Evolutionary conservation across 2,888 invertebrate genomes (phyloP), one percentile per base, ranked within the genome.

Genomic region (Geophilus truncorum): DNA sequence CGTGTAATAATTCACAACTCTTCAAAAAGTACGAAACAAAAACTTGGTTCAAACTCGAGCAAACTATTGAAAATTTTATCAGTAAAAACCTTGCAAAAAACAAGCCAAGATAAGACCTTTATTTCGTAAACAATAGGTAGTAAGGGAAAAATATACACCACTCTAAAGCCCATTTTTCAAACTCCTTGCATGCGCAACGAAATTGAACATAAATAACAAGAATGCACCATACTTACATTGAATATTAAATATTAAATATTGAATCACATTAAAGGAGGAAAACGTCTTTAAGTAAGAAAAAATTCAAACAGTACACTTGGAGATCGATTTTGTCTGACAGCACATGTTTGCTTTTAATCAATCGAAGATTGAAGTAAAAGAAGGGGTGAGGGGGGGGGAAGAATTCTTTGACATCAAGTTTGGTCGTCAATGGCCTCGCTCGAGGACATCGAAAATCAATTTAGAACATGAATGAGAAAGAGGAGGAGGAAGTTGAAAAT

Each of bases 401-500:
- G 15, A n/a, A 45, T 12, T n/a, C 45, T 45, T 45, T 45, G 45
- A 70, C 23, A 70, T 70, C 25, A 70, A 70, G 70, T 70, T 70
- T 25, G 70, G 70, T 70, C 70, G 70, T 70, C 70, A 70, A 28
- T 70, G 70, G 70, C 70, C 70, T 70, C 70, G 70, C 70, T 70
- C 25, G 70, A 70, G 70, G 70, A 70, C 70, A 28, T 70, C 70
- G 70, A 70, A 70, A 70, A 70, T 70, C 70, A 70, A 70, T 70
- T 70, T 28, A n/a, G 70, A 70, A 70, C 70, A 70, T 70, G 70
- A 70, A 70, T 70, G 70, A 70, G 70, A 70, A 70, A 70, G 70
- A 70, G 70, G 25, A 70, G 70, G 70, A 70, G 70, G 70, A 70
- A 70, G 70, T 70, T 70, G 28, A 70, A 70, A 70, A 70, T 70